Evolutionary conservation across 2,888 invertebrate genomes (phyloP).

Genomic region (Cyrtodaria siliqua): DNA sequence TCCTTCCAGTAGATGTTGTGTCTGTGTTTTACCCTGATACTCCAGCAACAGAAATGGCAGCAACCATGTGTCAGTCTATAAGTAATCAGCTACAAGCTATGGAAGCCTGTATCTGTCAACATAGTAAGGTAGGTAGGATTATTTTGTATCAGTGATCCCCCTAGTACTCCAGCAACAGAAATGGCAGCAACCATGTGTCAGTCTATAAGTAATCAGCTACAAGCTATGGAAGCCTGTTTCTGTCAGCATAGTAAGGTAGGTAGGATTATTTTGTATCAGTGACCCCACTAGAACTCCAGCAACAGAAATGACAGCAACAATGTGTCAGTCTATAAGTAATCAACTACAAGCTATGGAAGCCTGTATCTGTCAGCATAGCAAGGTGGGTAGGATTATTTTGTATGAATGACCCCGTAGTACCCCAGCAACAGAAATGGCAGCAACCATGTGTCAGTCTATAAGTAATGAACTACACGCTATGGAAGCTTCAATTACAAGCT

Average conservation of each 20-base stretch:
- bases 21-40: constrained; percentile 65
- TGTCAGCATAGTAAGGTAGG: no score
- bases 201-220: constrained; percentile 72
- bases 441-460: constrained; percentile 65
- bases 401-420: constrained; percentile 65
- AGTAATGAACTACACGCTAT: constrained; percentile 72
- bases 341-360: constrained; percentile 73
- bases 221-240: constrained; percentile 70
- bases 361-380: constrained; percentile 50
- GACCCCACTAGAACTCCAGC: constrained; percentile 57
- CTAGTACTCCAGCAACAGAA: constrained; percentile 47
- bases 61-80: constrained; percentile 65
- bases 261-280: constrained; percentile 49
- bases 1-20: constrained; percentile 73
- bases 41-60: constrained; percentile 50
- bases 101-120: constrained; percentile 63
- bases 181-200: constrained; percentile 61
- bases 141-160: constrained; percentile 63
- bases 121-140: constrained; percentile 5
- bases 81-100: constrained; percentile 72
- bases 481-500: constrained; percentile 68
- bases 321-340: constrained; percentile 67
- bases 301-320: constrained; percentile 45
- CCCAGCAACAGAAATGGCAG: constrained; percentile 50
- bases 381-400: not conserved